phyloP scores from a whole-genome alignment of 2,888 invertebrate genomes.

The Shargacucullia verbasci region DNA sequence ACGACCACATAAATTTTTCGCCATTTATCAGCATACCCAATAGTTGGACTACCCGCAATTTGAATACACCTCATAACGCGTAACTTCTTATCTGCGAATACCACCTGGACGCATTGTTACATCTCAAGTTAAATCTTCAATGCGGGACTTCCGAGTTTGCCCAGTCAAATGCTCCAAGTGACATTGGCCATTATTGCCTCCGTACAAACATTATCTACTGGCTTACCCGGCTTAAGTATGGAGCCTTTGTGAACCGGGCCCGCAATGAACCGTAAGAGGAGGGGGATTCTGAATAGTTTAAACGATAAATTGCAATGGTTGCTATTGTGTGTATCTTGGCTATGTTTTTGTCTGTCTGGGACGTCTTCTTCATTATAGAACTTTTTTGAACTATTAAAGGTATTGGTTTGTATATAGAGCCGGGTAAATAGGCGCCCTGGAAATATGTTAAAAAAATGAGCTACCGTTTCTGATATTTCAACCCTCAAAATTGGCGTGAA shows the following conservation, averaged over 20 bases:
- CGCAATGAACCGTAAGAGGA: conserved; percentile 44
- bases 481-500: too few relatives aligned
- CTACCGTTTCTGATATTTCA: too few relatives aligned
- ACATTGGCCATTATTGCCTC: conserved; percentile 84
- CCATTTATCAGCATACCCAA: not conserved
- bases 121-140: conserved; percentile 59
- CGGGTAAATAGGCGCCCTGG: too few relatives aligned
- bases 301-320: conserved; percentile 53
- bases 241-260: conserved; percentile 51
- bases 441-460: too few relatives aligned
- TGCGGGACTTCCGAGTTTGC: conserved; percentile 70
- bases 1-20: conserved; percentile 3
- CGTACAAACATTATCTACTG: conserved; percentile 80
- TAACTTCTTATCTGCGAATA: conserved; percentile 35
- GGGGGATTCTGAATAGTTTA: conserved; percentile 53
- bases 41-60: conserved; percentile 16
- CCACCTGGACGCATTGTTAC: conserved; percentile 55
- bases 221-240: conserved; percentile 72
- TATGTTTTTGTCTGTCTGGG: conserved; percentile 11
- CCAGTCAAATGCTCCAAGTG: conserved; percentile 82
- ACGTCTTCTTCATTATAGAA: not conserved
- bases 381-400: not conserved
- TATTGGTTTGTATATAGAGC: too few relatives aligned
- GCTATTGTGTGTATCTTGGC: conserved; percentile 25
- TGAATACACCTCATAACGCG: conserved; percentile 25